These are phyloP conservation scores for Lysiphlebus fabarum DNA, from an alignment of 1,140 invertebrate species.

Conservation along the genomic window DNA sequence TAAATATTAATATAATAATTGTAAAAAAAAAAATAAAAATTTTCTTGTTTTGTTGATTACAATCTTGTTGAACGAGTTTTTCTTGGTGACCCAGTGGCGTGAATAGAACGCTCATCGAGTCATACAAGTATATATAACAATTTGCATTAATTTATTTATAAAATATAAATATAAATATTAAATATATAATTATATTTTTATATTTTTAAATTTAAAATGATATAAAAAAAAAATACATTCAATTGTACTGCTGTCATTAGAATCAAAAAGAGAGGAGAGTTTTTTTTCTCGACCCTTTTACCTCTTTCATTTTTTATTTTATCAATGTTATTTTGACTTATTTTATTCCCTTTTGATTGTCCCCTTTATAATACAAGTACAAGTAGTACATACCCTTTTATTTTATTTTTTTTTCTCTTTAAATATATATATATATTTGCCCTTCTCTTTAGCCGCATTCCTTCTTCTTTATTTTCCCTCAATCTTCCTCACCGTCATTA, in stretches of 20 bases:
- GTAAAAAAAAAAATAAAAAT: no score
- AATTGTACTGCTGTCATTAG: no score
- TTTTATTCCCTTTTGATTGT: conserved; percentile 14
- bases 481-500: conserved; percentile 10
- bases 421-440: conserved; percentile 10
- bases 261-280: conserved; percentile 27
- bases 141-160: background rate
- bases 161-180: conserved; percentile 23
- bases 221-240: no score
- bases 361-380: conserved; percentile 13
- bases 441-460: conserved; percentile 45
- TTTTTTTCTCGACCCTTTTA: conserved; percentile 33
- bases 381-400: no score
- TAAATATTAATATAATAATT: no score
- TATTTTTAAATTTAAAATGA: no score
- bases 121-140: no score
- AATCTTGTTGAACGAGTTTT: conserved; percentile 35
- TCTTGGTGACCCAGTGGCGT: conserved; percentile 47
- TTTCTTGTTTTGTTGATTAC: conserved; percentile 32
- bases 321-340: background rate
- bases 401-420: conserved; percentile 9
- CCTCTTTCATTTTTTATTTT: conserved; percentile 12
- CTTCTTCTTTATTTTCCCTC: conserved; percentile 37
- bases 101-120: conserved; percentile 40
- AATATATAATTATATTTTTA: no score